Base-by-base conservation (phyloP, 2,797 vertebrate genomes). In the Avahi laniger region DNA sequence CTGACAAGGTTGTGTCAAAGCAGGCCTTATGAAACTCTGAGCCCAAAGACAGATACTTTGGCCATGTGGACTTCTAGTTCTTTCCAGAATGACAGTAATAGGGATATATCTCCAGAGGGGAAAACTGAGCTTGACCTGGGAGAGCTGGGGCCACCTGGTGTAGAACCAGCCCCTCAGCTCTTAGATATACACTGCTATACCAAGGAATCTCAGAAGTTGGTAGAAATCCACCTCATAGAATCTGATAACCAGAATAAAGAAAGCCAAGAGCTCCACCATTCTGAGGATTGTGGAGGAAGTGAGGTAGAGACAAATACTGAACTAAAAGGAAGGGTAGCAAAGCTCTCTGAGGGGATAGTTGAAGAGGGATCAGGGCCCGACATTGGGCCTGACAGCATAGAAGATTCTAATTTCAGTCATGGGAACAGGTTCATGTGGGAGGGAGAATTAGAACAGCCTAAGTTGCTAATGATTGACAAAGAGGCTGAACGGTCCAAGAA, bases 1-100 rank as follows among this genome's bases (percentile, higher is more conserved):
- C 88, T 97, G 92, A 95, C 93, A 83, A 98, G 98, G 79, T 97
- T 97, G 85, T 98, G 88, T 94, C 43, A 46, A 87, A 97, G 67
- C 93, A 97, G 83, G 83, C 41, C 92, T 61, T 97, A 95, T 72
- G 97, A 98, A 94, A 92, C 52, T 43, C 61, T 97, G 96, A 96
- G 89, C 33, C 93, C 94, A 94, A 96, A 95, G 38, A 95, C 97
- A 96, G 96, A 96, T 69, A 91, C 93, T 95, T 95, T 96, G 85
- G 63, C 91, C 63, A 38, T 46, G 18, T 97, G 90, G 95, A 94
- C 89, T 65, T 97, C 96, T 59, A 18, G 95, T 94, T 92, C 96
- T 80, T 86, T 89, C 89, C 97, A 98, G 86, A 97, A 87, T 97
- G 95, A 95, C 22, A 38, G 54, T 95, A 88, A 89, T 86, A 96